These are phyloP conservation scores for Salvelinus namaycush DNA, from an alignment of 2,113 vertebrate genomes.

Conservation along the genomic window DNA sequence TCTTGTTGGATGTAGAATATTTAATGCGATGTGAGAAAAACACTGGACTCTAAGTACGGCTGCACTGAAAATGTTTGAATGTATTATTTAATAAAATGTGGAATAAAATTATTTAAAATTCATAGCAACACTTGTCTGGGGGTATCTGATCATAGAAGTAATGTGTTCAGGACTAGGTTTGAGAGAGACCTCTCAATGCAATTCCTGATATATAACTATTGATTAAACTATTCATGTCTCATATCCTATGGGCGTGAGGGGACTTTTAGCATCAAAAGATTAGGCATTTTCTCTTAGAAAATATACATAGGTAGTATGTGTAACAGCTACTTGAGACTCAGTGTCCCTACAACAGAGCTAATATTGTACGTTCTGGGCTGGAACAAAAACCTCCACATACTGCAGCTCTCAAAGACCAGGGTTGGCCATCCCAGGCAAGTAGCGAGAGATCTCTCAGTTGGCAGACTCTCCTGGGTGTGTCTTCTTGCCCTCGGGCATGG, in stretches of 20 bases:
- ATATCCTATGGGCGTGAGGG: too few species aligned
- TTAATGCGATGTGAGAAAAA: conserved; percentile 28
- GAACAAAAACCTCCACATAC: background rate
- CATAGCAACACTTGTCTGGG: conserved; percentile 32
- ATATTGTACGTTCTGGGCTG: background rate
- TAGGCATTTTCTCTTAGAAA: background rate
- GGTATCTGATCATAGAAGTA: background rate
- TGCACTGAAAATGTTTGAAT: conserved; percentile 42
- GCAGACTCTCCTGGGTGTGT: conserved; percentile 81
- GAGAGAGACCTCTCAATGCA: background rate
- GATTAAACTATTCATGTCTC: background rate
- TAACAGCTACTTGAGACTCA: background rate
- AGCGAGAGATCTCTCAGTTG: conserved; percentile 57
- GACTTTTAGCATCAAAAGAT: too few species aligned
- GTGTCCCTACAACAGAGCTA: background rate
- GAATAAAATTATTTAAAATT: conserved; percentile 72
- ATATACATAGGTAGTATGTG: background rate
- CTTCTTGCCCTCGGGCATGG: conserved; percentile 74
- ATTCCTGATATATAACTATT: background rate
- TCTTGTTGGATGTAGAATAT: conserved; percentile 11
- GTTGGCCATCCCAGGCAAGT: background rate
- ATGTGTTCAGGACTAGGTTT: background rate
- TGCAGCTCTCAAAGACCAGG: background rate
- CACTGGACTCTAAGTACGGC: conserved; percentile 51
- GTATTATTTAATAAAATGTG: conserved; percentile 53